Evolutionary conservation across 2,888 invertebrate species (phyloP), one percentile per base, ranked within the genome.

Genomic region (Lottia scabra): DNA sequence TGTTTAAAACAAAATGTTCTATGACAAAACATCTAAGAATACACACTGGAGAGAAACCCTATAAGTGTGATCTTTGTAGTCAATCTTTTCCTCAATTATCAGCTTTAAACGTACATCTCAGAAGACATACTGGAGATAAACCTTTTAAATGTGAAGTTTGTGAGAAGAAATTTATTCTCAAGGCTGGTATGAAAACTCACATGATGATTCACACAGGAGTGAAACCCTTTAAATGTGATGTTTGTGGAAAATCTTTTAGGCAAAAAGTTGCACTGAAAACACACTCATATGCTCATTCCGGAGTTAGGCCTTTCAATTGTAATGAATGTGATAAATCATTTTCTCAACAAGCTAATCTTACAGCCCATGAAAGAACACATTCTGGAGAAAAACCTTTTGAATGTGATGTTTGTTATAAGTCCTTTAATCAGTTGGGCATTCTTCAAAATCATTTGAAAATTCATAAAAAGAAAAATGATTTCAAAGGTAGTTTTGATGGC

Each of bases 201-300:
- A 8, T 23, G 26, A 26, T 26, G 62, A 62, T 26, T 72, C 90
- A 90, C 73, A 89, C 90, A 65, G 88, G 88, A 83, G 88, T 88
- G 74, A 87, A 86, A 64, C 89, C 89, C 5, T 90, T 83, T 75
- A 73, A 78, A 1, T 90, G 90, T 78, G 76, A 77, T 6, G 79
- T 78, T 64, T 91, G 91, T 75, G 82, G 81, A n/a, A 82, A 85
- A 68, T 85, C 85, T 78, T 89, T 88, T 68, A 86, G 88, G 19
- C 87, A 89, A 4, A 84, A 84, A 16, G 84, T 82, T 8, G 84
- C 83, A 65, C 82, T 91, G 5, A 88, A 89, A 79, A 91, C 91
- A 15, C 93, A 93, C 81, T 87, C 91, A 75, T 91, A 91, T 81
- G 92, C 92, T 3, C 93, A 93, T 79, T 85, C 90, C 19, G 89